Conservation (phyloP, 2,113 vertebrate genomes). For the Solea senegalensis region DNA sequence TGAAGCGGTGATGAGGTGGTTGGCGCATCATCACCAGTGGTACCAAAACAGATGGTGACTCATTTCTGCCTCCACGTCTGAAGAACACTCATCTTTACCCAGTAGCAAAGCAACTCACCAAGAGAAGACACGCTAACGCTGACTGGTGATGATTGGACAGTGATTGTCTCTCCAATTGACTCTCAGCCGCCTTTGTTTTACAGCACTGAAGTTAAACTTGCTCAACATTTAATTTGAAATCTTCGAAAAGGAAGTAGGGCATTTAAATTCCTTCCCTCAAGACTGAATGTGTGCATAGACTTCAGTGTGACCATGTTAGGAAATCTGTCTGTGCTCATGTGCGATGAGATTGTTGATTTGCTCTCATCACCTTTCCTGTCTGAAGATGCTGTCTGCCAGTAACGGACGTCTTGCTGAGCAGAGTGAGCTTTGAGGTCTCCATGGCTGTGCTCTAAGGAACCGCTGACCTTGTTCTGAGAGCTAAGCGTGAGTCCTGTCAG, state of each 20-base stretch:
- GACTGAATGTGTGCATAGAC: conserved; percentile 13
- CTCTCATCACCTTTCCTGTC: conserved; percentile 46
- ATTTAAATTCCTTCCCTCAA: conserved; percentile 35
- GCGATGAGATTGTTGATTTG: conserved; percentile 50
- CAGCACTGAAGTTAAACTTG: no score
- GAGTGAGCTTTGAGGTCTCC: conserved; percentile 24
- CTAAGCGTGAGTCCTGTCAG: conserved; percentile 38
- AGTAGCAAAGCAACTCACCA: conserved; percentile 1
- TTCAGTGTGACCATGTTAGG: conserved; percentile 8
- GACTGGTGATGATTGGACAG: not conserved
- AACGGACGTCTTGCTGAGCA: conserved; percentile 29
- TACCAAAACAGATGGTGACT: not conserved
- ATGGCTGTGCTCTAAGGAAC: conserved; percentile 33
- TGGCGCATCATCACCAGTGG: conserved; percentile 17
- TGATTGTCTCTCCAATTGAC: no score
- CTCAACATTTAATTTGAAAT: not conserved
- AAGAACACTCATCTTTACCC: conserved; percentile 15
- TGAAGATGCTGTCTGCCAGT: conserved; percentile 33
- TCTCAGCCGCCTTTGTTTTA: no score
- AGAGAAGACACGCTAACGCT: not conserved
- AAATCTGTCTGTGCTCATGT: conserved; percentile 37
- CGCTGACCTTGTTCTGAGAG: conserved; percentile 50
- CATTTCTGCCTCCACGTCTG: conserved; percentile 15
- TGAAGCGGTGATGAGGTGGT: not conserved
- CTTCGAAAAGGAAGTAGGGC: conserved; percentile 13